phyloP scores from a whole-genome alignment of 2,113 vertebrate species.

The Verasper variegatus region DNA sequence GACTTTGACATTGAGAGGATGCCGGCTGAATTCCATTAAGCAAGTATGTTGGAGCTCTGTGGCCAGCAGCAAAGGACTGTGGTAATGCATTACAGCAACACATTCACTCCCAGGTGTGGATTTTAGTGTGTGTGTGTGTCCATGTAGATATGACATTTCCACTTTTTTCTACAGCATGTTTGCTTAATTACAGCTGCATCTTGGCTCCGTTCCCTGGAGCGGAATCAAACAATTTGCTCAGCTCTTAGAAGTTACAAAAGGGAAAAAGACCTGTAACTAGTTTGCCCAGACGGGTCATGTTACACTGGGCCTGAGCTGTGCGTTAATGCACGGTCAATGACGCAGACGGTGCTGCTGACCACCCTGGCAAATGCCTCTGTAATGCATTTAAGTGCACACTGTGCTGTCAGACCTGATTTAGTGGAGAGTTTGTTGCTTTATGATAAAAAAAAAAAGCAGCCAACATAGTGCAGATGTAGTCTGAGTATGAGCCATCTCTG shows the following conservation, averaged over 20 bases:
- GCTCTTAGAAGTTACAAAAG: slow-evolving; percentile 27
- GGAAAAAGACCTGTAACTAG: slow-evolving; percentile 11
- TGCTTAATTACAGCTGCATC: slow-evolving; percentile 30
- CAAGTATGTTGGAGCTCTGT: slow-evolving; percentile 23
- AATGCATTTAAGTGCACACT: background rate
- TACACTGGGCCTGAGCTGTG: background rate
- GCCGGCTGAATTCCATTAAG: slow-evolving; percentile 36
- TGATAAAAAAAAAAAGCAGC: background rate
- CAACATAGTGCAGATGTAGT: too few relatives aligned
- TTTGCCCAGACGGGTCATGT: slow-evolving; percentile 29
- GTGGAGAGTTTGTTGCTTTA: background rate
- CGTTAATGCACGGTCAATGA: slow-evolving; percentile 7
- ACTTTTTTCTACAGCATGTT: slow-evolving; percentile 28
- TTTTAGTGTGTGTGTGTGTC: slow-evolving; percentile 12
- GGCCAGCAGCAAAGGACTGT: slow-evolving; percentile 21
- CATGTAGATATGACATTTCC: slow-evolving; percentile 14
- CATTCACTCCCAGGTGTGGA: slow-evolving; percentile 31
- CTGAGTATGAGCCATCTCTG: background rate
- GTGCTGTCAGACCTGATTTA: background rate
- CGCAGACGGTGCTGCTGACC: background rate
- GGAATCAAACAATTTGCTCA: slow-evolving; percentile 36
- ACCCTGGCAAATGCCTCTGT: background rate
- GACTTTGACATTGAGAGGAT: slow-evolving; percentile 47
- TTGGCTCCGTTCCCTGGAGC: slow-evolving; percentile 26
- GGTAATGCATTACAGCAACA: slow-evolving; percentile 17